Evolutionary conservation across 2,888 invertebrate species (phyloP).

Genomic region (Ophion costatus): DNA sequence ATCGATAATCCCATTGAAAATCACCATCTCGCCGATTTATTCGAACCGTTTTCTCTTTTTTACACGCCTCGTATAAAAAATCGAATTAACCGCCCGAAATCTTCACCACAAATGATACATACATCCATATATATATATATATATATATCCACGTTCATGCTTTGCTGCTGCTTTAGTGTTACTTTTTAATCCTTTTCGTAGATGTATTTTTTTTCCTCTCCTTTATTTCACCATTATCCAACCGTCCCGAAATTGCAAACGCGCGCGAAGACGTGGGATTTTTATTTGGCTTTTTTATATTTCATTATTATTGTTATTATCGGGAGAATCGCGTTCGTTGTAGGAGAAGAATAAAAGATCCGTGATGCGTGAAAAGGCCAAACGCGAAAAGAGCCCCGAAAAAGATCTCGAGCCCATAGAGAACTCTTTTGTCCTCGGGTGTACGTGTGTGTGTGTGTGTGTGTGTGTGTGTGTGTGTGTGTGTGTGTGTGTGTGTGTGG

Average conservation of each 20-base stretch:
- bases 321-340: conserved; percentile 21
- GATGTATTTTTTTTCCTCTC: conserved; percentile 15
- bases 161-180: conserved; percentile 11
- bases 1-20: conserved; percentile 47
- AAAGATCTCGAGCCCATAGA: conserved; percentile 45
- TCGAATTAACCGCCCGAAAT: conserved; percentile 40
- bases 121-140: neutral
- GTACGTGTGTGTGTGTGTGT: neutral
- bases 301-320: neutral
- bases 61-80: conserved; percentile 20
- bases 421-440: conserved; percentile 54
- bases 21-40: neutral
- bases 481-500: neutral
- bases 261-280: conserved; percentile 39
- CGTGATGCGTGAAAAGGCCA: conserved; percentile 55
- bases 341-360: conserved; percentile 38
- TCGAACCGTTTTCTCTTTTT: conserved; percentile 17
- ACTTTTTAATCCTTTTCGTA: neutral
- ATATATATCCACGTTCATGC: neutral
- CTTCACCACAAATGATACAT: neutral
- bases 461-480: conserved; percentile 1
- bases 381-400: conserved; percentile 37
- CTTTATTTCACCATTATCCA: conserved; percentile 35
- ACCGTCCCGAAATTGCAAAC: conserved; percentile 53
- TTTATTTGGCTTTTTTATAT: conserved; percentile 17